Evolutionary conservation across 2,888 invertebrate species (phyloP), one percentile per base, ranked within the genome.

Genomic region (Eupithecia inturbata): DNA sequence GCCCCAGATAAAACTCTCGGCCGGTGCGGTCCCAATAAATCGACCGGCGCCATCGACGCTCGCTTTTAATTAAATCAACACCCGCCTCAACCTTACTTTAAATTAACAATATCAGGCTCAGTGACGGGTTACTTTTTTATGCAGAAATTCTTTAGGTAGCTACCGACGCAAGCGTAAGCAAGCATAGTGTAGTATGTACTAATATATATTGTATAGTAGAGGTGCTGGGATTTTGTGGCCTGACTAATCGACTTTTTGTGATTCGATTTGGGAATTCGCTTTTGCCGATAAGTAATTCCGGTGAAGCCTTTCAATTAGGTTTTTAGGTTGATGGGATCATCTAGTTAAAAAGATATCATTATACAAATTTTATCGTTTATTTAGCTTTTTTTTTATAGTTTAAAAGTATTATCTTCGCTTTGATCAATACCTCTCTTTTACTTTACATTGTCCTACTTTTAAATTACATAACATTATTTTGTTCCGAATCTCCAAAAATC

Each of bases 1-100:
- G 49, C 33, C 67, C 66, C 68, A 26, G 41, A 73, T 72, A 76
- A 73, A 75, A 75, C 67, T 73, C 76, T 70, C 68, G 53, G 63
- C 49, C 68, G 53, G 53, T 63, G 75, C 71, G 68, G 75, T 70
- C 72, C 68, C 77, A 73, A 78, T 79, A 78, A 78, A 79, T 73
- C 74, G 75, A 36, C 49, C 74, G 75, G 41, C 49, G 28, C 70
- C 67, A 71, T 74, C 68, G 76, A 68, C 77, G 77, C 78, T 81
- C 79, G 81, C 79, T 73, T 85, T 87, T 88, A 86, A 88, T 89
- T 88, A 88, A 88, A 87, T 88, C 82, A 84, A 87, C 83, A 81
- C 81, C 83, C 81, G 77, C 79, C 68, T 71, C 73, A 67, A 78
- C 79, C 76, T 70, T 83, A 83, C 84, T 89, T 86, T 85, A 85